Base-by-base conservation (phyloP, 2,797 vertebrate genomes). In the Scolopax rusticola region DNA sequence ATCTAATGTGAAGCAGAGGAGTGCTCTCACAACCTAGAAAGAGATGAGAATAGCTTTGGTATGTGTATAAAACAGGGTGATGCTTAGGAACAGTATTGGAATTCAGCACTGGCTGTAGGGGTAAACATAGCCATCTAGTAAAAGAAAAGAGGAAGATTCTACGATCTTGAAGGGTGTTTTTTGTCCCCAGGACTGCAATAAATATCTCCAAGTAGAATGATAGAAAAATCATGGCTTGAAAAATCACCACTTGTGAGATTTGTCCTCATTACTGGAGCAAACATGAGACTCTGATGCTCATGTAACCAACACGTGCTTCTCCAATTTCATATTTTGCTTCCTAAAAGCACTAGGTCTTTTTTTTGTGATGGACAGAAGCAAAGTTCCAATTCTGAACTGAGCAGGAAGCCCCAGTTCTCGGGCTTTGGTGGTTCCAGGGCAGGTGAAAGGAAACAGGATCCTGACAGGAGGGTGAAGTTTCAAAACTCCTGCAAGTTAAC, bases 191-290 rank as follows among this genome's bases (percentile, higher is more conserved):
- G 28, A 53, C 16, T 17, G 51, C 28, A 57, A 15, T 0, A 19
- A 8, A 21, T 25, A 6, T 2, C 36, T 24, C 5, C 0, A 0
- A 15, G 13, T 0, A 13, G 15, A 45, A 32, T 1, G 11, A 61
- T 1, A 73, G 0, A 0, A 41, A 74, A 69, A 24, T 14, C 5
- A 12, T 3, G 6, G 14, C 19, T 4, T 41, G 47, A 32, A 79
- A 79, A 71, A 69, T 45, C 27, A 17, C 3, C 50, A 3, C 28
- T 9, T 16, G 9, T 3, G 32, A 45, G 8, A 30, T 28, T 6
- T 33, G 6, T 8, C 56, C 1, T 84, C 32, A 19, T 4, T 24
- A 12, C 6, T n/a, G 0, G 0, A 64, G 12, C 19, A 41, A 70
- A 18, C 15, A 15, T 0, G 6, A n/a, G 11, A 15, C 2, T 8